Base-by-base conservation (phyloP, 2,113 vertebrate genomes). In the Indri indri region DNA sequence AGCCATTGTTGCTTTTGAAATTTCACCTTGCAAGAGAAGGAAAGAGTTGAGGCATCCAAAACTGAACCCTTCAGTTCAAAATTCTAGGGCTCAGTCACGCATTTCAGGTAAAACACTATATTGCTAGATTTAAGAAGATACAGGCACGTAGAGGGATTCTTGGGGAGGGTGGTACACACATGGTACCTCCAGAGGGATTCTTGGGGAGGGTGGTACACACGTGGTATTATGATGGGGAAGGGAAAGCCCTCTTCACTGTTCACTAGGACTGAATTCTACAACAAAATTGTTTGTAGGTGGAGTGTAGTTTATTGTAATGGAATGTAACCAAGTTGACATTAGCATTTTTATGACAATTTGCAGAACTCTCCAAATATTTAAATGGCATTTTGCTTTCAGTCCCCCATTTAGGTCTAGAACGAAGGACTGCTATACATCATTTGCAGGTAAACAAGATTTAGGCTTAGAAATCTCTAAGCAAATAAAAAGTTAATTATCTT, bases 161-260 rank as follows among this genome's bases (percentile, higher is more conserved):
- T n/a, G 20, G 27, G 23, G 40, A 52, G 32, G 34, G 59, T n/a
- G 25, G 32, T 22, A 22, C 4, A 17, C 13, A 20, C 0, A 0
- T 10, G 25, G 59, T 25, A 20, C 50, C 13, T 50, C 50, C 50
- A n/a, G n/a, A n/a, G n/a, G n/a, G n/a, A n/a, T 42, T 42, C 40
- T 6, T n/a, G 20, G 34, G 30, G 40, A 50, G 32, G 25, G 57
- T n/a, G 32, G 32, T 20, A 22, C 4, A 14, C 12, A 18, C 0
- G 0, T 14, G 32, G 57, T 25, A 23, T 47, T 40, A 50, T 8
- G 4, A 20, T 40, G 40, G 54, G 65, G 14, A 17, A 30, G 14
- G 40, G 8, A 47, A 17, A 40, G 10, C 45, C 12, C 59, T 45
- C 30, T 50, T 73, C 50, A 88, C 50, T 61, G 34, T 88, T 59